Evolutionary conservation across 2,888 invertebrate genomes (phyloP), one percentile per base, ranked within the genome.

Genomic region (Calephelis perditalis): DNA sequence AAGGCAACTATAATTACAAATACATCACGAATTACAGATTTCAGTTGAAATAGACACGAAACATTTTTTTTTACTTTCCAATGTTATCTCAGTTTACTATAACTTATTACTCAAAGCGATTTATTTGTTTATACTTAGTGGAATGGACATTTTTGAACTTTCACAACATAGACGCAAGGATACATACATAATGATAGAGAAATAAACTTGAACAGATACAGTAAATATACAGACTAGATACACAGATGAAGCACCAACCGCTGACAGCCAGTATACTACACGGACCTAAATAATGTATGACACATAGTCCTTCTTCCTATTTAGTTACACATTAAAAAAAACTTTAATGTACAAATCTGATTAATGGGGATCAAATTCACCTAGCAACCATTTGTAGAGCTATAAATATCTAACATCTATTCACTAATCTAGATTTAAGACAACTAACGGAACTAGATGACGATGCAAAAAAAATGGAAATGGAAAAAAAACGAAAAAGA

Each of bases 211-310:
- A 81, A 87, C 82, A 84, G 67, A 76, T 78, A 79, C 72, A 73
- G 82, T 68, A 82, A 79, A 76, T 79, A 77, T 69, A 78, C 76
- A 81, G 54, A 61, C 65, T 65, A 64, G 73, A 86, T 84, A 85
- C 73, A 85, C 79, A 84, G 81, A 86, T 87, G 89, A 89, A 89
- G 90, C 90, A 89, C 89, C 89, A 89, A 89, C 90, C 86, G 83
- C 81, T 76, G 79, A 68, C 82, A 80, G 79, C 76, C 77, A 73
- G 73, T 73, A 73, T 78, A 76, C 77, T 75, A 78, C 73, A 75
- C 75, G 75, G 71, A 70, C 84, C 81, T 85, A 84, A 83, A 85
- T 40, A 40, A 40, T 85, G 84, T 80, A 79, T 78, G 76, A 77
- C 75, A 73, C 74, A 73, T 74, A 81, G 77, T 80, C 68, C 65